These are phyloP conservation scores for Riptortus pedestris DNA, from an alignment of 1,140 invertebrate genomes.

Conservation along the genomic window DNA sequence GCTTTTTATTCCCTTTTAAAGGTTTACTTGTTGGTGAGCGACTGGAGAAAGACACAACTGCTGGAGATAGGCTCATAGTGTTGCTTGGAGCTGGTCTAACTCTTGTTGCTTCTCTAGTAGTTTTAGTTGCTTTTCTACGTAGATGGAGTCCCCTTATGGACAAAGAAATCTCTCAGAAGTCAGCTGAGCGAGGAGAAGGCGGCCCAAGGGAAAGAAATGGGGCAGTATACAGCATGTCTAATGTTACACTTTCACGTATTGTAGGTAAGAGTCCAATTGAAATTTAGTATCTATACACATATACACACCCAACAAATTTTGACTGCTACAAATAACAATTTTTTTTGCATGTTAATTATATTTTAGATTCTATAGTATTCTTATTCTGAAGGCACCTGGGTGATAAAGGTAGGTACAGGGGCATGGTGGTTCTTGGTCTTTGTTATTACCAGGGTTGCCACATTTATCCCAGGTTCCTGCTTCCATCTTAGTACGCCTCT, in stretches of 20 bases:
- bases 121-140: background rate
- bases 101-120: background rate
- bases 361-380: too few species aligned
- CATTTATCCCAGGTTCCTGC: too few species aligned
- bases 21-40: conserved; percentile 19
- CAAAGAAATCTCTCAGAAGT: conserved; percentile 3
- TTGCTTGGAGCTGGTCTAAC: background rate
- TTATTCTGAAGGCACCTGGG: too few species aligned
- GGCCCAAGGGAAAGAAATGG: background rate
- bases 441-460: too few species aligned
- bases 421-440: too few species aligned
- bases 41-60: conserved; percentile 19
- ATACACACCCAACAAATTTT: background rate
- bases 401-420: too few species aligned
- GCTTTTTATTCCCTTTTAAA: too few species aligned
- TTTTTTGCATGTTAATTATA: too few species aligned
- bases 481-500: too few species aligned
- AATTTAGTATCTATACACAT: too few species aligned
- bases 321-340: background rate
- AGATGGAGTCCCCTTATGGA: background rate
- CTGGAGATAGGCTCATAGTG: background rate
- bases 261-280: background rate
- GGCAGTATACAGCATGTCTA: background rate
- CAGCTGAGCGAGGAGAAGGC: background rate
- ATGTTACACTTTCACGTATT: background rate